Conservation (phyloP, 2,888 invertebrate genomes). For the Melieria picta region DNA sequence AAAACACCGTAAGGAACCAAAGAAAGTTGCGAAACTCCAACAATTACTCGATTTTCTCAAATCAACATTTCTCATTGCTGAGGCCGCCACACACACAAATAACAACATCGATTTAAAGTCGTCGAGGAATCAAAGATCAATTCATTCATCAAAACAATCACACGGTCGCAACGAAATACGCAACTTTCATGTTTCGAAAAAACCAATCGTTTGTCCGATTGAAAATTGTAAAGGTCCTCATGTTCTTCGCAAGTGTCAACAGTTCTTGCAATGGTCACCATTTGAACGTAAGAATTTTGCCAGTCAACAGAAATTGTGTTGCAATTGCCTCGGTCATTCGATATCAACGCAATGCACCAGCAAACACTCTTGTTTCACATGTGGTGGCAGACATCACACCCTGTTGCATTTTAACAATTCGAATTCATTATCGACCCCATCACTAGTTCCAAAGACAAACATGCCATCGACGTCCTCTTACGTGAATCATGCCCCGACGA, state of each 20-base stretch:
- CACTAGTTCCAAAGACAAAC: not conserved
- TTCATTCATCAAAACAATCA: not conserved
- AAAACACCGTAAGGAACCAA: conserved; percentile 25
- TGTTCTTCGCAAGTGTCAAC: conserved; percentile 27
- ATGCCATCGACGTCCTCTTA: not conserved
- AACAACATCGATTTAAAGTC: conserved; percentile 3
- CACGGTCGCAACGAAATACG: conserved; percentile 12
- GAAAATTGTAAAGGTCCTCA: conserved; percentile 19
- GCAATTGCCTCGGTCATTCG: conserved; percentile 23
- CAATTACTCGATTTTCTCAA: conserved; percentile 26
- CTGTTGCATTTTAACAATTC: conserved; percentile 22
- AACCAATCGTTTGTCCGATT: conserved; percentile 27
- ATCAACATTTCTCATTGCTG: conserved; percentile 29
- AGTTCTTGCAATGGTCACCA: conserved; percentile 31
- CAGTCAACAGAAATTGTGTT: conserved; percentile 8
- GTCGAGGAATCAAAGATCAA: conserved; percentile 3
- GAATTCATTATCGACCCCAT: conserved; percentile 5
- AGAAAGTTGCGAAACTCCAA: conserved; percentile 11
- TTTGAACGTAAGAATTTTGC: conserved; percentile 21
- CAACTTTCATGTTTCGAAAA: conserved; percentile 28
- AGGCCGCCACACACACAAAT: conserved; percentile 14
- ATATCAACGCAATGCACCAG: conserved; percentile 21
- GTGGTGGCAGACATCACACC: conserved; percentile 16
- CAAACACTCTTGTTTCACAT: conserved; percentile 20
- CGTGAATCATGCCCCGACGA: conserved; percentile 9